Percentiles rank a stretch among this genome's conserved stretches.
Conservation (phyloP, 2,888 invertebrate species). For the Hydrotaea diabolus region DNA sequence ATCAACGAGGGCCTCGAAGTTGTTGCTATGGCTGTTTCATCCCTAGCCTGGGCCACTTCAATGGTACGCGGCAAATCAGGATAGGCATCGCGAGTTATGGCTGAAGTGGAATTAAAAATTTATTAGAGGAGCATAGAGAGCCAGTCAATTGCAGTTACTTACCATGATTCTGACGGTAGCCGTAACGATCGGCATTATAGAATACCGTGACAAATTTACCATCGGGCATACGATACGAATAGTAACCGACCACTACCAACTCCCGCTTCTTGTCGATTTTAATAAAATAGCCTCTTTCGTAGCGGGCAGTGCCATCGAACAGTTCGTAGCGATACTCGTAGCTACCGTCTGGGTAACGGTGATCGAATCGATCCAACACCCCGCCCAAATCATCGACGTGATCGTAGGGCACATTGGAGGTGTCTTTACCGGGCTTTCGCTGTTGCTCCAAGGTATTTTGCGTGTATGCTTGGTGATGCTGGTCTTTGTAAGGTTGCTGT, state of each 20-base stretch:
- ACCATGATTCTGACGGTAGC: slow-evolving; percentile 78
- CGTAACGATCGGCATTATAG: slow-evolving; percentile 78
- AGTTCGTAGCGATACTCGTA: slow-evolving; percentile 78
- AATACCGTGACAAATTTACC: slow-evolving; percentile 77
- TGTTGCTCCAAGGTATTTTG: slow-evolving; percentile 53
- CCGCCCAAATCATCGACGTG: slow-evolving; percentile 44
- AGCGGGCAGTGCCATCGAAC: slow-evolving; percentile 77
- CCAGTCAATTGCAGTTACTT: slow-evolving; percentile 66
- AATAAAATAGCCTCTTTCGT: slow-evolving; percentile 77
- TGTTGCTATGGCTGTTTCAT: background rate
- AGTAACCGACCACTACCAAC: slow-evolving; percentile 77
- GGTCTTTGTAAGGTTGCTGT: slow-evolving; percentile 21
- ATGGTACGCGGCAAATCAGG: slow-evolving; percentile 77
- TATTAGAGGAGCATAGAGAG: slow-evolving; percentile 22
- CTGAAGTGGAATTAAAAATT: slow-evolving; percentile 65
- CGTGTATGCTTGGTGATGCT: slow-evolving; percentile 8
- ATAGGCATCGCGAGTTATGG: slow-evolving; percentile 75
- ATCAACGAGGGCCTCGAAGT: background rate
- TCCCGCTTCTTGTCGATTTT: slow-evolving; percentile 73
- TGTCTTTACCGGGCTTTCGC: background rate
- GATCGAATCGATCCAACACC: slow-evolving; percentile 74
- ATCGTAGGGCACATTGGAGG: slow-evolving; percentile 7
- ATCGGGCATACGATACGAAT: slow-evolving; percentile 76
- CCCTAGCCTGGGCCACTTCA: slow-evolving; percentile 71
- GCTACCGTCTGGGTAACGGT: slow-evolving; percentile 78